Conservation (phyloP, 2,797 vertebrate species). For the Xenops minutus region DNA sequence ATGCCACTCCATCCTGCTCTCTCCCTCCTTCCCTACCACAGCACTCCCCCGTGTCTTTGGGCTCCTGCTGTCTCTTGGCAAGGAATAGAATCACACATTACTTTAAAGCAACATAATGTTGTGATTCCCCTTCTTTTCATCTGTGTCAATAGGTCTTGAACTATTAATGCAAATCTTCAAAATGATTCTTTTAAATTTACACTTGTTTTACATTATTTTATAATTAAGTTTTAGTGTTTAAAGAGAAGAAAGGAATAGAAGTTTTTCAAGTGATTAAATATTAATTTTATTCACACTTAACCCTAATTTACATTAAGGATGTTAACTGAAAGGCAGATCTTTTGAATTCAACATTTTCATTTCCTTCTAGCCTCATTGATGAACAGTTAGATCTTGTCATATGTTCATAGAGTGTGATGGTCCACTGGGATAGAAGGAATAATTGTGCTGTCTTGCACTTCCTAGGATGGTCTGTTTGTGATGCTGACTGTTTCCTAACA, state of each 20-base stretch:
- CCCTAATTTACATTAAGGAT: conserved; percentile 70
- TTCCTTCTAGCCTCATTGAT: conserved; percentile 56
- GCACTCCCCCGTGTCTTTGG: background rate
- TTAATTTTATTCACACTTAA: conserved; percentile 66
- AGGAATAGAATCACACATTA: background rate
- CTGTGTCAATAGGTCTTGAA: background rate
- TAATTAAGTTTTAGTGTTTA: conserved; percentile 52
- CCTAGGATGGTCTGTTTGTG: conserved; percentile 20
- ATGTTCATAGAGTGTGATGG: conserved; percentile 34
- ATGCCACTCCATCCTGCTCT: accelerated
- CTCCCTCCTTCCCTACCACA: background rate
- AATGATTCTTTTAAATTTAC: conserved; percentile 57
- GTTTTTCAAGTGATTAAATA: conserved; percentile 52
- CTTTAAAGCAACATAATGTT: conserved; percentile 43
- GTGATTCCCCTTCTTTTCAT: conserved; percentile 28
- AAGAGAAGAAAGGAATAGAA: conserved; percentile 48
- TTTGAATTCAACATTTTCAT: conserved; percentile 57
- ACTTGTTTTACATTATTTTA: conserved; percentile 68
- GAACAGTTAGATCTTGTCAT: conserved; percentile 64
- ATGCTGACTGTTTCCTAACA: conserved; percentile 30
- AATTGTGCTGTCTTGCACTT: conserved; percentile 44
- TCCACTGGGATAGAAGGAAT: conserved; percentile 51
- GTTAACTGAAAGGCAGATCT: conserved; percentile 45
- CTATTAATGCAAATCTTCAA: conserved; percentile 52
- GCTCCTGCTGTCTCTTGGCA: background rate